phyloP scores from a whole-genome alignment of 2,797 vertebrate species.

The Acanthurus leucopareius region DNA sequence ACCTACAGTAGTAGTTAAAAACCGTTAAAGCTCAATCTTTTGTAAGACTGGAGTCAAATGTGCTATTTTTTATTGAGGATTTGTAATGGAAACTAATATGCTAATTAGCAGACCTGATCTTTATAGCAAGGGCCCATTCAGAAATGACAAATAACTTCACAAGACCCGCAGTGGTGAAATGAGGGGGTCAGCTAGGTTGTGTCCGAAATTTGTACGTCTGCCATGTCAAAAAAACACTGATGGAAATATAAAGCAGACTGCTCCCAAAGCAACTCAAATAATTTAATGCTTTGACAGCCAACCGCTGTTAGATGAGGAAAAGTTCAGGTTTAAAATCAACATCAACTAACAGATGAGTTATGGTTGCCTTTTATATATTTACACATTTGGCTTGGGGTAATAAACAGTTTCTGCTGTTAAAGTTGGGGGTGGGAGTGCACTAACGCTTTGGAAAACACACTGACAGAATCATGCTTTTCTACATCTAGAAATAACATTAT shows the following conservation, averaged over 20 bases:
- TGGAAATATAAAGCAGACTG: constrained; percentile 49
- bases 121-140: constrained; percentile 53
- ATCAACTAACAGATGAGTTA: constrained; percentile 74
- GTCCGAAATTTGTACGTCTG: constrained; percentile 40
- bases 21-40: constrained; percentile 31
- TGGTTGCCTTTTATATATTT: constrained; percentile 78
- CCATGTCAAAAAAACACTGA: constrained; percentile 57
- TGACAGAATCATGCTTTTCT: constrained; percentile 72
- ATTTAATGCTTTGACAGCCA: constrained; percentile 77
- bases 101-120: constrained; percentile 37
- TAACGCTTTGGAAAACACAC: constrained; percentile 73
- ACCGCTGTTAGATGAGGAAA: constrained; percentile 84
- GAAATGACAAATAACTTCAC: constrained; percentile 62
- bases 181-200: constrained; percentile 33
- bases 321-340: constrained; percentile 85
- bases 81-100: constrained; percentile 35
- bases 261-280: constrained; percentile 46
- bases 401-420: constrained; percentile 89
- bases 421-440: constrained; percentile 84
- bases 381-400: constrained; percentile 90
- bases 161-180: constrained; percentile 45
- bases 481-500: constrained; percentile 75
- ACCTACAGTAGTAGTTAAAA: constrained; percentile 25
- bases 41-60: constrained; percentile 65
- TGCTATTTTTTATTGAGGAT: constrained; percentile 21